Evolutionary conservation across 2,113 vertebrate genomes (phyloP).

Genomic region (Myrmecobius fasciatus): DNA sequence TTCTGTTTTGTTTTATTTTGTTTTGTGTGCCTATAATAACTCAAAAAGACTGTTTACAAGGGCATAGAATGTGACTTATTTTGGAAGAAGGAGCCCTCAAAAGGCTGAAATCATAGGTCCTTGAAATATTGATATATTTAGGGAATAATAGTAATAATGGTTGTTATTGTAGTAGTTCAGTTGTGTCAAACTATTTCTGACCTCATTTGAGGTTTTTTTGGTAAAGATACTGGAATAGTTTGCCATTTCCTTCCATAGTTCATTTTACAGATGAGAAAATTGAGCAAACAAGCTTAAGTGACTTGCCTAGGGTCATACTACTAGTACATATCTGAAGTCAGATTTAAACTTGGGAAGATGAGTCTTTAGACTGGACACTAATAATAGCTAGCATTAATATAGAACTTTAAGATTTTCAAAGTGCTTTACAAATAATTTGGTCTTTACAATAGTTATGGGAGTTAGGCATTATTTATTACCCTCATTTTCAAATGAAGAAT

Average conservation of each 20-base stretch:
- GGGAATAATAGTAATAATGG: not conserved
- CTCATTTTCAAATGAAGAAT: not conserved
- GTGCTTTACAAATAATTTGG: not conserved
- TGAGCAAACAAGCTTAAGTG: not conserved
- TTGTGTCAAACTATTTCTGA: too few species aligned
- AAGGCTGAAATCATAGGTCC: not conserved
- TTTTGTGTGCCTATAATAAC: not conserved
- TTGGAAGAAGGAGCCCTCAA: not conserved
- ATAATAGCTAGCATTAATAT: not conserved
- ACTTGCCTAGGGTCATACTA: not conserved
- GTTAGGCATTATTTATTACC: not conserved
- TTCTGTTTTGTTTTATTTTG: too few species aligned
- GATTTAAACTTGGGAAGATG: not conserved
- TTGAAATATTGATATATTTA: not conserved
- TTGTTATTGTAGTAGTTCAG: not conserved
- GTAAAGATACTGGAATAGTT: too few species aligned
- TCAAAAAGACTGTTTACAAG: not conserved
- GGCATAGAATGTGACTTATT: not conserved
- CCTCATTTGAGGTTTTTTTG: too few species aligned
- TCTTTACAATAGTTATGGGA: not conserved
- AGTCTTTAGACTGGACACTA: not conserved
- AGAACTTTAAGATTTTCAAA: not conserved
- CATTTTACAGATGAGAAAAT: not conserved
- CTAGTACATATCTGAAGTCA: not conserved
- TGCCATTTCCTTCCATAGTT: too few species aligned